Base-by-base conservation (phyloP, 2,113 vertebrate species). In the Bombycilla garrulus region DNA sequence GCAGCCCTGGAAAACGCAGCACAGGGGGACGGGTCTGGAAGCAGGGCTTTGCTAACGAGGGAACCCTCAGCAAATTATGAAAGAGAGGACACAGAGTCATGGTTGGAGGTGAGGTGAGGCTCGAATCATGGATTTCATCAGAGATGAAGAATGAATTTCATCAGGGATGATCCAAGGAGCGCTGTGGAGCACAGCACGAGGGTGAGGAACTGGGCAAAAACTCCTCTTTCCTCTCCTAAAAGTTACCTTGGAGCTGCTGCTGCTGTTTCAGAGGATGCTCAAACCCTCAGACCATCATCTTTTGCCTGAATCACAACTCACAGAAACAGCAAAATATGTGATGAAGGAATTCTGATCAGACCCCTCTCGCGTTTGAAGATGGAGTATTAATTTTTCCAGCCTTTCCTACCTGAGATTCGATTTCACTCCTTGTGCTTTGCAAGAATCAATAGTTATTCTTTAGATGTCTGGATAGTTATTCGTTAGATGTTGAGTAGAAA, bases 181-280 rank as follows among this genome's bases (percentile, higher is more conserved):
- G 18, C 33, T 0, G 1, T 9, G n/a, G 36, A 28, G 24, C 38
- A 2, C 5, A 10, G 22, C 11, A 14, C 6, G 13, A 29, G 9
- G 2, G 2, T 2, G 5, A 62, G 23, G 29, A 83, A 5, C 19
- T 5, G 19, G 6, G 9, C 5, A 47, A 38, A 38, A 54, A 20
- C 31, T 53, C 4, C 16, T 26, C 14, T 25, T 53, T 42, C 11
- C n/a, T 31, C 53, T 71, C 35, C n/a, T 12, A 12, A 11, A 31
- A 42, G 15, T 2, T 20, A 5, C 53, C 33, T 78, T 20, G 44
- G 21, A 54, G 65, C 22, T 60, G 44, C 42, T 58, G 29, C 33
- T 86, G 40, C 23, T 48, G 6, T 25, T 44, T 23, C 62, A 47
- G 54, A 25, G 22, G 21, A 76, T 9, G 13, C 13, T 17, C 35